These are phyloP conservation scores for human DNA, from an alignment of 2,113 vertebrate genomes.

Conservation along the genomic window DNA sequence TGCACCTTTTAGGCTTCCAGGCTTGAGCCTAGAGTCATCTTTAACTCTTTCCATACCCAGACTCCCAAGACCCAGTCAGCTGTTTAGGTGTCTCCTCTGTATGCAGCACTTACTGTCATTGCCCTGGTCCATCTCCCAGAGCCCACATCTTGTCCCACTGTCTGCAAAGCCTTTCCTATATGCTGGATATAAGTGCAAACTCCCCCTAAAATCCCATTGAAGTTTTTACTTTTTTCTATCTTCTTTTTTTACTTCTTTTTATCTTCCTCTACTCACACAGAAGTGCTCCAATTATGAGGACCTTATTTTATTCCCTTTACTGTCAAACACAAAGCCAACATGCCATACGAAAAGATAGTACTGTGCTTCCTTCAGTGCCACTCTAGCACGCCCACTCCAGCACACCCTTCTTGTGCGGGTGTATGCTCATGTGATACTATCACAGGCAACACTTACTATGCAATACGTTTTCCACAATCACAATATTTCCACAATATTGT, in stretches of 20 bases:
- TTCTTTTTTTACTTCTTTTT: rapidly evolving
- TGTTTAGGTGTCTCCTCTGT: rapidly evolving
- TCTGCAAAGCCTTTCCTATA: not conserved
- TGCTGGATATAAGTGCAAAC: not conserved
- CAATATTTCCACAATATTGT: rapidly evolving
- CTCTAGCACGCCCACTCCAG: rapidly evolving
- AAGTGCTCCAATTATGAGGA: rapidly evolving
- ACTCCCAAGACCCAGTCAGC: rapidly evolving
- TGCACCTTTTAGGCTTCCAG: not conserved
- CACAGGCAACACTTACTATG: not conserved
- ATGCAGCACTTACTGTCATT: rapidly evolving
- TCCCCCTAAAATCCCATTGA: not conserved
- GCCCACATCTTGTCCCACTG: not conserved
- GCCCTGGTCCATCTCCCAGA: not conserved
- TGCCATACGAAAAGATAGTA: rapidly evolving
- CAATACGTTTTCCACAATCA: not conserved
- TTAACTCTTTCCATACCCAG: not conserved
- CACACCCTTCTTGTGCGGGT: not conserved
- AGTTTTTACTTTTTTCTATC: not conserved
- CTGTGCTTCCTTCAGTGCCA: rapidly evolving
- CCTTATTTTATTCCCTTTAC: rapidly evolving
- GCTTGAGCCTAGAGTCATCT: not conserved
- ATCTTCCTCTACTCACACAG: not conserved
- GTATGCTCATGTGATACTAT: rapidly evolving
- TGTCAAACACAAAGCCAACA: not conserved